phyloP scores from a whole-genome alignment of 2,113 vertebrate genomes.

The Tragelaphus strepsiceros region DNA sequence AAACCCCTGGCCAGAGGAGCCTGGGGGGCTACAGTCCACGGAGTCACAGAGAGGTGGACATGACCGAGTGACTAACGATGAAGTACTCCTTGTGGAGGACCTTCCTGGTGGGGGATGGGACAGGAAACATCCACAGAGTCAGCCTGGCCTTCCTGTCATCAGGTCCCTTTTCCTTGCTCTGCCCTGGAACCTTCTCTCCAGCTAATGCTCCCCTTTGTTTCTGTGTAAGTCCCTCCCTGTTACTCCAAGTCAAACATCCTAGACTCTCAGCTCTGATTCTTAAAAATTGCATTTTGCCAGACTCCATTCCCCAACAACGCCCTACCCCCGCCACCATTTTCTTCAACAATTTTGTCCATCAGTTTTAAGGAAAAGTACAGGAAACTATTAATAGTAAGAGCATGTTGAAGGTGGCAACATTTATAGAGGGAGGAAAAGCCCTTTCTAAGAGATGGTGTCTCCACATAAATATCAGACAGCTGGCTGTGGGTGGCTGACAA shows the following conservation, averaged over 20 bases:
- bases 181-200: neutral
- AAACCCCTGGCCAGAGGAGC: neutral
- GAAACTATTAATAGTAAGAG: neutral
- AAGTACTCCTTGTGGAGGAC: rapidly evolving
- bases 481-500: neutral
- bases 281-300: neutral
- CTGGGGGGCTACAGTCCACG: neutral
- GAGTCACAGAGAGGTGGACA: neutral
- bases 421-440: neutral
- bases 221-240: neutral
- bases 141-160: neutral
- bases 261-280: neutral
- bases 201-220: neutral
- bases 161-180: neutral
- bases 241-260: neutral
- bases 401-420: neutral
- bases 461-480: rapidly evolving
- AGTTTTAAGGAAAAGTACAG: neutral
- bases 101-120: no score
- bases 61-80: neutral
- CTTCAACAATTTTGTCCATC: neutral
- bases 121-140: neutral
- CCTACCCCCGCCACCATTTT: neutral
- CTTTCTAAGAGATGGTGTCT: neutral
- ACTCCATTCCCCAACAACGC: neutral